A percentile compares a stretch with the other conserved stretches of the same genome.
phyloP scores from a whole-genome alignment of 2,113 vertebrate genomes.

The Delphinapterus leucas region DNA sequence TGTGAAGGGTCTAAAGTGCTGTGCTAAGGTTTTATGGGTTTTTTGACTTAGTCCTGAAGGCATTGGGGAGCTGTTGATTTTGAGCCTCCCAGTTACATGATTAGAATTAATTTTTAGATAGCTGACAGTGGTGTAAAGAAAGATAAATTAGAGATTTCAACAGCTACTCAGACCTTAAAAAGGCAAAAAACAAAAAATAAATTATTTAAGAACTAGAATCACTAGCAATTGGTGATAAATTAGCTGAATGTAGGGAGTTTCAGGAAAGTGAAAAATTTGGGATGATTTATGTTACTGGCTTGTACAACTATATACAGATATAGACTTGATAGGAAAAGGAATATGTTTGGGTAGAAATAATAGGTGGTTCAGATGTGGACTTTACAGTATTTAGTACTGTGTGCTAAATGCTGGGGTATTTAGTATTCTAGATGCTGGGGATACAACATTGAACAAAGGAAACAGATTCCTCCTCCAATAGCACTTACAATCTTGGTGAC shows the following conservation, averaged over 20 bases:
- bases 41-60: neutral
- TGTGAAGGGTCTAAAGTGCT: neutral
- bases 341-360: neutral
- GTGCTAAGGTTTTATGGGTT: neutral
- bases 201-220: neutral
- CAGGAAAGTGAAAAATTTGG: neutral
- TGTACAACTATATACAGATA: neutral
- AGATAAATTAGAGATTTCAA: neutral
- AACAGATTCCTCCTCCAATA: neutral
- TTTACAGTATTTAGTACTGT: neutral
- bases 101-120: conserved; percentile 2
- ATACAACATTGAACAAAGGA: neutral
- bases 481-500: neutral
- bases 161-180: neutral
- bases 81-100: neutral
- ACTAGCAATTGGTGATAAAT: neutral
- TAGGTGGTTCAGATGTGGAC: neutral
- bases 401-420: no score
- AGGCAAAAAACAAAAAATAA: neutral
- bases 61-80: neutral
- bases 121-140: neutral
- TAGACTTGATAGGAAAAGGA: neutral
- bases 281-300: neutral
- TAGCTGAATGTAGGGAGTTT: neutral
- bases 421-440: neutral